Evolutionary conservation across 2,797 vertebrate genomes (phyloP), one percentile per base, ranked within the genome.

Genomic region (Halcyon leucocephala): DNA sequence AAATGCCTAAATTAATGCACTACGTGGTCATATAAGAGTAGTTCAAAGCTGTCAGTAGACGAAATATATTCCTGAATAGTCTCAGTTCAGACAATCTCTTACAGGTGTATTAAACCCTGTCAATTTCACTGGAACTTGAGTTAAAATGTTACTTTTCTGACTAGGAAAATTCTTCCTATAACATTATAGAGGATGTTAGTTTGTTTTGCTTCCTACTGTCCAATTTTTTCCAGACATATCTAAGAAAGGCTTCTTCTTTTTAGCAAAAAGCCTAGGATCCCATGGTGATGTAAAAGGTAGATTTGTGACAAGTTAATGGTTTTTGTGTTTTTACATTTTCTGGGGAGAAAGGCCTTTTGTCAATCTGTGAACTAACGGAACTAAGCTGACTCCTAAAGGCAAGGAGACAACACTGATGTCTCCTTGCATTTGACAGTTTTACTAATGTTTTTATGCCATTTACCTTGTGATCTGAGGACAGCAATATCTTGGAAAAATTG

Each of bases 401-500:
- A 69, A 54, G 16, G 54, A 73, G 35, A 12, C 16, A 69, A 61
- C 28, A n/a, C 5, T 6, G 20, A 16, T 65, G 42, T 81, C 39
- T 83, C 24, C 57, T 79, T 88, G n/a, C 52, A 20, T 64, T 79
- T 60, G 41, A 35, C 28, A 61, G 33, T 76, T 92, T 42, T 33
- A 33, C 9, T 58, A 5, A 70, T 28, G 18, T n/a, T 86, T 83
- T 90, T 54, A 14, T 82, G 46, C 26, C 20, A 33, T 69, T 82
- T 86, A 58, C 82, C 41, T 77, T 92, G 73, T 70, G 52, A 85
- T 67, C 89, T 73, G 79, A 93, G 82, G 33, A 62, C 49, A 96
- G 89, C 67, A 72, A 29, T 82, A 52, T 25, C 74, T 97, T 96
- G 76, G 95, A 48, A 82, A 69, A 73, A 51, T 48, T 88, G 25